Evolutionary conservation across 2,113 vertebrate species (phyloP), one percentile per base, ranked within the genome.

Genomic region (Sialia sialis): DNA sequence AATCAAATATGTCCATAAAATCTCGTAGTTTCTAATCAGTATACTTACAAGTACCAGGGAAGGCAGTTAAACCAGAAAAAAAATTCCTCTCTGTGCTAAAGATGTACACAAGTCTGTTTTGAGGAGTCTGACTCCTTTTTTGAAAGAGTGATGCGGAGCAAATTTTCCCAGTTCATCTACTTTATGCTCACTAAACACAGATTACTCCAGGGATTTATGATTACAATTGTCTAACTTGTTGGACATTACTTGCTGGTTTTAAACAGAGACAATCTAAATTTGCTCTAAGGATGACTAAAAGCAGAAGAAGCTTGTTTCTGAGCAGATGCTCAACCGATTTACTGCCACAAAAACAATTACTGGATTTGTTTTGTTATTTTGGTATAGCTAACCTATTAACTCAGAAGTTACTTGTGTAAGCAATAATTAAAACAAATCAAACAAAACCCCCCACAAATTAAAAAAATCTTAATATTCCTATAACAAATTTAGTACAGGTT

Each of bases 221-320:
- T 58, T 94, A 82, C 78, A 81, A 69, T 44, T 56, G 32, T 72
- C 14, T 54, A 32, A 84, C 81, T 85, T 89, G 77, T 56, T 80
- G 51, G 43, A 80, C 48, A 56, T 59, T 75, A 56, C 62, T 66
- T 94, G 67, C 48, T 89, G 39, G 20, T 85, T 96, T 96, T 87
- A 88, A 95, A 75, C 68, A 86, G 38, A 83, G 83, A 38, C 44
- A 75, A 87, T 64, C 44, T 88, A 90, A 69, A 91, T 73, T 84
- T 87, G 41, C 41, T 82, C 16, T 81, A 84, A 88, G 44, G 32
- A 86, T 74, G 20, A 63, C 14, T 32, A 46, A 89, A 70, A 87
- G 52, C 60, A 89, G 89, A 87, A 78, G 38, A 59, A 30, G 41
- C 27, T 92, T 75, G 64, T 75, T 92, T 75, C 76, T 82, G 41